phyloP scores from a whole-genome alignment of 2,113 vertebrate genomes.

The Nothoprocta pentlandii region DNA sequence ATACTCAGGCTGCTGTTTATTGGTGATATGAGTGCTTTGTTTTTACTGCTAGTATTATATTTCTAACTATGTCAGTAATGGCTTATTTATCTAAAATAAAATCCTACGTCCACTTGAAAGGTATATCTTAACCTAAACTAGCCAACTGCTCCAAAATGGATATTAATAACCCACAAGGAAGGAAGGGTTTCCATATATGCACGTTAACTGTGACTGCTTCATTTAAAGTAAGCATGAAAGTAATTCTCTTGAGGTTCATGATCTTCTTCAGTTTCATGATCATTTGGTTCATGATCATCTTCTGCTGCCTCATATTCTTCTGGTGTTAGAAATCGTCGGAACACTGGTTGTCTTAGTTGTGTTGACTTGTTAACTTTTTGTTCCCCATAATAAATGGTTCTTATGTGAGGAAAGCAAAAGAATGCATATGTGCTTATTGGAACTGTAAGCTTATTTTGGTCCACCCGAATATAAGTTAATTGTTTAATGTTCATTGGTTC shows the following conservation, averaged over 20 bases:
- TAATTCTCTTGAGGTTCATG: conserved; percentile 54
- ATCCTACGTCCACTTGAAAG: background rate
- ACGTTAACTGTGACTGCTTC: background rate
- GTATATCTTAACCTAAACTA: background rate
- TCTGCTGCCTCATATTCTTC: conserved; percentile 73
- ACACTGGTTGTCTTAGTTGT: conserved; percentile 69
- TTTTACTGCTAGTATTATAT: background rate
- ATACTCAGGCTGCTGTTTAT: background rate
- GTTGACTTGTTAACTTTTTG: conserved; percentile 72
- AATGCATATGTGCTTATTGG: conserved; percentile 79
- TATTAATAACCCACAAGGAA: background rate
- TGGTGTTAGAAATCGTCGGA: conserved; percentile 69
- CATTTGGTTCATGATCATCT: conserved; percentile 9
- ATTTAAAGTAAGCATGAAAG: conserved; percentile 69
- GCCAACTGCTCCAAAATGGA: background rate
- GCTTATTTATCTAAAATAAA: background rate
- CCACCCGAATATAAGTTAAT: conserved; percentile 84
- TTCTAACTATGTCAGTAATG: background rate
- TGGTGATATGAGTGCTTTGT: background rate
- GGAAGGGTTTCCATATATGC: background rate
- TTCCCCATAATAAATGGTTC: conserved; percentile 85
- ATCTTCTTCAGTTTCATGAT: conserved; percentile 51
- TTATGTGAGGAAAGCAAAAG: conserved; percentile 83
- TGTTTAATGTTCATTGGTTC: conserved; percentile 73
- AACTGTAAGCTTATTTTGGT: conserved; percentile 82